These are phyloP conservation scores for Pseudoips prasinana DNA, from an alignment of 2,888 invertebrate species.

Conservation along the genomic window DNA sequence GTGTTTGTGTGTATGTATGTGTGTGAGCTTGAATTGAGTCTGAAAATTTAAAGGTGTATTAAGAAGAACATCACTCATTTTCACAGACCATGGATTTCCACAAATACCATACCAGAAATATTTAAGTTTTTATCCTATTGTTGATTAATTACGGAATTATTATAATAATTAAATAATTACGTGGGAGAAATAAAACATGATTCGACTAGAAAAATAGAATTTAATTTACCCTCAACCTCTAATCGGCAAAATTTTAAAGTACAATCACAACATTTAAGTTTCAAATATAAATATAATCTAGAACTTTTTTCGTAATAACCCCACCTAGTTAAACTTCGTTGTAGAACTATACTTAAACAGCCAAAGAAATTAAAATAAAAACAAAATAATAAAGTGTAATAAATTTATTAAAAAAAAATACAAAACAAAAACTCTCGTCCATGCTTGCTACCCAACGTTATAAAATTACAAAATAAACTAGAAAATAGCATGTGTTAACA, in stretches of 20 bases:
- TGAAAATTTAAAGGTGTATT: too few relatives aligned
- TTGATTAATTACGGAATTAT: too few relatives aligned
- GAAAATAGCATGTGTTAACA: slow-evolving; percentile 63
- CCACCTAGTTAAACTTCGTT: not conserved
- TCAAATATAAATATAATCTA: slow-evolving; percentile 28
- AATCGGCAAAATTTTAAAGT: slow-evolving; percentile 49
- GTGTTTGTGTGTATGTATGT: too few relatives aligned
- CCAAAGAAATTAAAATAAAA: slow-evolving; percentile 40
- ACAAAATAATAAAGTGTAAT: slow-evolving; percentile 57
- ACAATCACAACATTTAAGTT: slow-evolving; percentile 66
- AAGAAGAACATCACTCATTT: too few relatives aligned
- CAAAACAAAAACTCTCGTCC: slow-evolving; percentile 62
- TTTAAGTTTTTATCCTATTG: too few relatives aligned
- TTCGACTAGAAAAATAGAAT: slow-evolving; percentile 69
- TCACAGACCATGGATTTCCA: too few relatives aligned
- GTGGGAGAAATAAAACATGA: slow-evolving; percentile 44
- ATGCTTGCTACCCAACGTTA: slow-evolving; percentile 65
- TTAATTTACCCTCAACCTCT: slow-evolving; percentile 64
- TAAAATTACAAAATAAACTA: slow-evolving; percentile 62
- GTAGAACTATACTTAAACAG: slow-evolving; percentile 12
- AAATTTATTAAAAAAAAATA: slow-evolving; percentile 75
- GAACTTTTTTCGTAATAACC: slow-evolving; percentile 5
- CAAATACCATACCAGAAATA: too few relatives aligned
- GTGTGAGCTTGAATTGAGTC: too few relatives aligned
- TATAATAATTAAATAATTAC: not conserved